Base-by-base conservation (phyloP, 2,888 invertebrate genomes). In the Beris morrisii region DNA sequence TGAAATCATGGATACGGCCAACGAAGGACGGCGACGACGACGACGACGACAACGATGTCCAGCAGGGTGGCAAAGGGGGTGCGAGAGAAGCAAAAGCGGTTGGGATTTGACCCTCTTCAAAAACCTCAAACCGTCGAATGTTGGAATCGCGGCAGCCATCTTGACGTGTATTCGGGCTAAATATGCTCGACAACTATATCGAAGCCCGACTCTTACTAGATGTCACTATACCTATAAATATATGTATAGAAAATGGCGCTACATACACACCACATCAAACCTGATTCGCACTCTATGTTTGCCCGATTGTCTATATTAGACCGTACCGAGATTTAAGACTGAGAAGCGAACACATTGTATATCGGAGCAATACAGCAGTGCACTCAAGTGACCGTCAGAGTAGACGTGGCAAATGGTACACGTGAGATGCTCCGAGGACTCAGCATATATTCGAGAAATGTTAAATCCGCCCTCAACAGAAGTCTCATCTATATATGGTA, bases 71-170 rank as follows among this genome's bases (percentile, higher is more conserved):
- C 28, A 46, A 44, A 38, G 22, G 22, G 22, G 22, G 2, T 44
- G 54, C 53, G 64, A 64, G 15, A 48, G 15, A 52, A 52, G 13
- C 50, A 53, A 45, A 64, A 64, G 55, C 32, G 55, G 54, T 61
- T 66, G 66, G 67, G 65, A 67, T 65, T 69, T 67, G 67, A 69
- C 69, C 69, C 69, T 69, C 67, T 67, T 69, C 69, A 69, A 69
- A 65, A 65, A 64, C 65, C 63, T 65, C 69, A 66, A 57, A 65
- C 66, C 67, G 59, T 61, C 57, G 67, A 67, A 56, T 61, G 50
- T 52, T 63, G 12, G 61, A 66, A 58, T 61, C 61, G 38, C 69
- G 68, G 68, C 69, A 64, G 70, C 70, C 70, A 70, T 70, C 70
- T 70, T 69, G 68, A 67, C 65, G 61, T 69, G 58, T 59, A 65